Evolutionary conservation across 2,888 invertebrate genomes (phyloP), one percentile per base, ranked within the genome.

Genomic region (Erannis defoliaria): DNA sequence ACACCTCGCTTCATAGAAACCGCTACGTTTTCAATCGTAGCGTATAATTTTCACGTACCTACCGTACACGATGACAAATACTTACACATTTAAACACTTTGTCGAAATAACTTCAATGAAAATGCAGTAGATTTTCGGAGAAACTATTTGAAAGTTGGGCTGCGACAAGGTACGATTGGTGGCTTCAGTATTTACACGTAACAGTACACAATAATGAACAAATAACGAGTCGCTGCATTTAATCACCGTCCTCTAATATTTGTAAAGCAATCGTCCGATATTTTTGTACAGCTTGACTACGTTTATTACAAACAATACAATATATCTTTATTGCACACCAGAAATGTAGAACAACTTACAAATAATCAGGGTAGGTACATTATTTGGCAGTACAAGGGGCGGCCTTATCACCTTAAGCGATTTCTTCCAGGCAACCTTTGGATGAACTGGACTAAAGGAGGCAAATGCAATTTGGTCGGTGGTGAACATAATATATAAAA

Each of bases 181-280:
- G 23, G 23, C 10, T 38, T 35, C 18, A 42, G 35, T 53, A 48
- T 62, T 56, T 62, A 53, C 42, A 54, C 26, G 35, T 62, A 62
- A 56, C 61, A 51, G 62, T 62, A 62, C 56, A 56, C 67, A 70
- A 68, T 74, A 72, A 68, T 74, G 72, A 72, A 77, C 75, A 74
- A 78, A 81, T 79, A 80, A 77, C 77, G 69, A 75, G 67, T 68
- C 56, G 71, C 71, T 70, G 68, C 71, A 72, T 79, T 82, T 80
- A 79, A 82, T 82, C 76, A 80, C 70, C 67, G 64, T 72, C 79
- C 71, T 80, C 82, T 76, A 88, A 88, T 88, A 83, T 88, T 89
- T 87, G 86, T 85, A 77, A 82, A 82, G 81, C 78, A 79, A 84
- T 81, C 82, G 77, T 64, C 65, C 64, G 70, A 73, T 72, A 74